phyloP scores from a whole-genome alignment of 2,888 invertebrate genomes.

The Monopis laevigella region DNA sequence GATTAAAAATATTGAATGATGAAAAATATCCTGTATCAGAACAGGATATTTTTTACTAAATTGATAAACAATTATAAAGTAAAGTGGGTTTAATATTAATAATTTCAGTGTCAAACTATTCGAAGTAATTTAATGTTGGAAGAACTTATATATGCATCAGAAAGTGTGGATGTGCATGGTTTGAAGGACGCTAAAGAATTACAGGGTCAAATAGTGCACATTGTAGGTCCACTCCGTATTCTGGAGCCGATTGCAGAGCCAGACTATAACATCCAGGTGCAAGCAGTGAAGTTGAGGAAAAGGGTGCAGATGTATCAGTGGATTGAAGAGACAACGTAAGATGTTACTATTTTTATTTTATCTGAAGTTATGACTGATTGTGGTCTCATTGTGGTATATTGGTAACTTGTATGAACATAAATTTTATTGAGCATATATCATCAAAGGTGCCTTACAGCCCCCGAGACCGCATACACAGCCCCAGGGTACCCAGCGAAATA shows the following conservation, averaged over 20 bases:
- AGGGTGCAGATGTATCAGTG: slow-evolving; percentile 95
- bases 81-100: too few relatives aligned
- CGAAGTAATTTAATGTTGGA: slow-evolving; percentile 81
- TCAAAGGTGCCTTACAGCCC: too few relatives aligned
- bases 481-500: too few relatives aligned
- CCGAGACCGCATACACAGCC: too few relatives aligned
- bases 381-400: too few relatives aligned
- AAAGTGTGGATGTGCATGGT: slow-evolving; percentile 73
- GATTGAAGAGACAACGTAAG: slow-evolving; percentile 81
- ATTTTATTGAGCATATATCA: too few relatives aligned
- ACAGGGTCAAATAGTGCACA: slow-evolving; percentile 80
- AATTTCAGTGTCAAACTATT: slow-evolving; percentile 77
- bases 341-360: slow-evolving; percentile 25
- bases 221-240: slow-evolving; percentile 77
- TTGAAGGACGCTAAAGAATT: slow-evolving; percentile 71
- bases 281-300: slow-evolving; percentile 84
- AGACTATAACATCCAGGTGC: slow-evolving; percentile 85
- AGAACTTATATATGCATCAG: slow-evolving; percentile 71
- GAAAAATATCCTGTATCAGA: too few relatives aligned
- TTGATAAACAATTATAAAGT: too few relatives aligned
- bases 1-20: too few relatives aligned
- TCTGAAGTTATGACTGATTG: not conserved
- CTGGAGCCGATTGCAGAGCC: slow-evolving; percentile 86
- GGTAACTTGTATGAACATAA: too few relatives aligned
- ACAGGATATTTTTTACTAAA: too few relatives aligned